A percentile compares a stretch with the other conserved stretches of the same genome.
phyloP scores from a whole-genome alignment of 2,797 vertebrate genomes.

The Sebastes hubbsi region DNA sequence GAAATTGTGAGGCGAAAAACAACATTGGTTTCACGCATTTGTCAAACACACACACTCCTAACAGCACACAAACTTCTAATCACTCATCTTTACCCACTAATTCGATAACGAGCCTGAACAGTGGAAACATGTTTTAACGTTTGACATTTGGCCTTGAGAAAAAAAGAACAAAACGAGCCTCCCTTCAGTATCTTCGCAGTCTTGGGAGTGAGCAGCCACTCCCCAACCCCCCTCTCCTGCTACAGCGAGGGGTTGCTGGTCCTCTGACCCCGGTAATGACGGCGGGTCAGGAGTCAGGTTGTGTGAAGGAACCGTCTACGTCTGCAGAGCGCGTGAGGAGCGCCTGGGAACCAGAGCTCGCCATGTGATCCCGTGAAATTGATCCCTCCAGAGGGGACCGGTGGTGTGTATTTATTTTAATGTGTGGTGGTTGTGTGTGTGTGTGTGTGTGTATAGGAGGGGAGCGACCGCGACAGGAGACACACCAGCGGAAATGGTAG shows the following conservation, averaged over 20 bases:
- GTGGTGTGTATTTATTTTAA: constrained; percentile 71
- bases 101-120: constrained; percentile 72
- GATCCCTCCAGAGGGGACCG: constrained; percentile 70
- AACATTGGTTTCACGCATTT: constrained; percentile 40
- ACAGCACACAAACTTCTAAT: constrained; percentile 43
- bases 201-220: constrained; percentile 15
- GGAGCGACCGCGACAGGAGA: constrained; percentile 50
- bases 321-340: constrained; percentile 74
- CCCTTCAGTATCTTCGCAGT: constrained; percentile 26
- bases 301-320: constrained; percentile 67
- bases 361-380: constrained; percentile 81
- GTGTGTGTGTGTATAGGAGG: constrained; percentile 34
- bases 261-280: constrained; percentile 73
- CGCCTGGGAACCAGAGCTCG: constrained; percentile 78
- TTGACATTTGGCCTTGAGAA: constrained; percentile 73
- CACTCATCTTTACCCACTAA: constrained; percentile 63
- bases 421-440: constrained; percentile 51
- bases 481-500: constrained; percentile 63
- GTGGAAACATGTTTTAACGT: constrained; percentile 76
- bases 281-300: constrained; percentile 75
- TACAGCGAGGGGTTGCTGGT: constrained; percentile 51
- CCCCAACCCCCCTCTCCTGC: constrained; percentile 3
- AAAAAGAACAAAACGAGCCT: constrained; percentile 26
- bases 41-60: constrained; percentile 35
- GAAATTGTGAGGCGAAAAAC: constrained; percentile 27